phyloP scores from a whole-genome alignment of 37 sponge, comb jelly and placozoan species.

The Haliclona indistincta region DNA sequence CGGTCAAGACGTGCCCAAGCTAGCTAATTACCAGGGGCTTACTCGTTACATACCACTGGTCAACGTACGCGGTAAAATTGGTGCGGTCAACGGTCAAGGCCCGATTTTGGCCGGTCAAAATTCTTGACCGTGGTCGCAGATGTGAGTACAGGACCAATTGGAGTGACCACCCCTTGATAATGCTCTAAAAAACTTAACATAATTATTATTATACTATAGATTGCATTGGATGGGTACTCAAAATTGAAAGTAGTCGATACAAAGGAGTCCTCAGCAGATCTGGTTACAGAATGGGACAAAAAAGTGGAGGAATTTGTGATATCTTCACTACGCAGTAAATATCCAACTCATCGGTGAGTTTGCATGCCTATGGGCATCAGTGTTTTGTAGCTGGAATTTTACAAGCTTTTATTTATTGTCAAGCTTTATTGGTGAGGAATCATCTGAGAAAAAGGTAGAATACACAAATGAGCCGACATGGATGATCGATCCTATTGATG shows the following conservation, averaged over 20 bases:
- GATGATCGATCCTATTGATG: constrained; percentile 99
- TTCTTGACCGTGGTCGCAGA: no score
- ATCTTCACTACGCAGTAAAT: constrained; percentile 52
- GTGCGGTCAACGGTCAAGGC: no score
- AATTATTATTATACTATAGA: constrained; percentile 15
- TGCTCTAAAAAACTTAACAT: no score
- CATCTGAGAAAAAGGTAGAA: constrained; percentile 16
- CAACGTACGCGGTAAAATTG: no score
- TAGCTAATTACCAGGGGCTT: no score
- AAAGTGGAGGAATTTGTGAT: constrained; percentile 85
- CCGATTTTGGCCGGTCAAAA: no score
- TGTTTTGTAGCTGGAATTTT: constrained; percentile 47
- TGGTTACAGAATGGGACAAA: constrained; percentile 94
- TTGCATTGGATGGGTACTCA: constrained; percentile 56
- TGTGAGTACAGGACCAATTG: no score
- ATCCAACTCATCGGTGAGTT: constrained; percentile 76
- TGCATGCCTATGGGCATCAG: not conserved
- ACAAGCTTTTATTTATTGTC: not conserved
- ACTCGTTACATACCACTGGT: no score
- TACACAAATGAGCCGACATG: constrained; percentile 91
- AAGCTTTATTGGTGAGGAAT: constrained; percentile 94
- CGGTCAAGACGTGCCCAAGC: no score
- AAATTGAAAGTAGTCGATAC: constrained; percentile 43
- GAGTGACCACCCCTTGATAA: no score
- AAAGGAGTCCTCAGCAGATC: constrained; percentile 70